Evolutionary conservation across 2,888 invertebrate species (phyloP).

Genomic region (Candidula unifasciata): DNA sequence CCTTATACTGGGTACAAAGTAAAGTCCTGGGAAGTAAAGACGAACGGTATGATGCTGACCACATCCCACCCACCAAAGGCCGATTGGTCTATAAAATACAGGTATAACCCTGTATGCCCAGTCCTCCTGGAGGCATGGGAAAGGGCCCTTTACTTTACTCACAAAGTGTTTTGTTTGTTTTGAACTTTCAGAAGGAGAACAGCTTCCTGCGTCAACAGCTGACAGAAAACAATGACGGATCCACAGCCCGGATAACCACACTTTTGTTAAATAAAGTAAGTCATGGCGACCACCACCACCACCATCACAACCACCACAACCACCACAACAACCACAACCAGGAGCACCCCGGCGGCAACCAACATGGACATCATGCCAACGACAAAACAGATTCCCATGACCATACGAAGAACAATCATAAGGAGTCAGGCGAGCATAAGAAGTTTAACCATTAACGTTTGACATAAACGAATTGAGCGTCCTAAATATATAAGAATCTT

Average conservation of each 20-base stretch:
- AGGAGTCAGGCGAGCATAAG: background rate
- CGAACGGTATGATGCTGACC: background rate
- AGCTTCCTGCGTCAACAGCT: slow-evolving; percentile 1
- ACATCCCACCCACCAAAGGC: too few species aligned
- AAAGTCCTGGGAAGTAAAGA: too few species aligned
- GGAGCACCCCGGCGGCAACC: background rate
- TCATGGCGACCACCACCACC: slow-evolving; percentile 27
- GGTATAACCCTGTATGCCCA: too few species aligned
- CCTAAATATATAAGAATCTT: background rate
- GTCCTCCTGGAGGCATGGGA: too few species aligned
- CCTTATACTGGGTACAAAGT: too few species aligned
- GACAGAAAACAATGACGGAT: background rate
- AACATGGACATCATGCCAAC: slow-evolving; percentile 4
- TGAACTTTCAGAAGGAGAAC: slow-evolving; percentile 17
- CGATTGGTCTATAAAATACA: too few species aligned
- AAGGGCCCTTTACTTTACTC: too few species aligned
- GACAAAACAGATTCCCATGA: background rate
- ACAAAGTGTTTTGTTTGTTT: background rate
- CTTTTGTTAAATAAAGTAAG: slow-evolving; percentile 15
- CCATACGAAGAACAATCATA: background rate
- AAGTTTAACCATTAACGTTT: background rate
- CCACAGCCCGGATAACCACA: background rate
- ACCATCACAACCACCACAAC: background rate
- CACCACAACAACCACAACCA: background rate
- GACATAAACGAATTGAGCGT: too few species aligned